Evolutionary conservation across 1,140 invertebrate species (phyloP), one percentile per base, ranked within the genome.

Genomic region (Ceratosolen fusciceps): DNA sequence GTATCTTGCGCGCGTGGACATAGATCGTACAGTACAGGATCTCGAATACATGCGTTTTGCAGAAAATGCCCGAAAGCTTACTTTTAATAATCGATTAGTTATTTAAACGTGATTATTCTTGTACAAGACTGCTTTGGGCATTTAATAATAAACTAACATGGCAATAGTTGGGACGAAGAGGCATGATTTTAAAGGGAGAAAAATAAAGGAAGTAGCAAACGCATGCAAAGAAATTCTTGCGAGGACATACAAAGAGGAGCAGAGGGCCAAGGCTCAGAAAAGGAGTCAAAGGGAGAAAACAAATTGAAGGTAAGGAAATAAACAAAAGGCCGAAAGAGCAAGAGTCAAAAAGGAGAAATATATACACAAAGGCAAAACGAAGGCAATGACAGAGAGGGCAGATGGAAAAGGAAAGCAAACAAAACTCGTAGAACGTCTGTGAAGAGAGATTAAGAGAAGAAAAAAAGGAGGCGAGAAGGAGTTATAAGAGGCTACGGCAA

Each of bases 271-370:
- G 39, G 60, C 9, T 21, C 26, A 79, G 49, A 67, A 62, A 43
- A 31, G 67, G 47, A 67, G 34, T 67, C 67, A 79, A 67, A 78
- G 68, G 67, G 62, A 74, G 71, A 79, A 79, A 79, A 79, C 49
- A 74, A 74, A 74, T 74, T 58, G 58, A 58, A 70, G 58, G 71
- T 74, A 74, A 74, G 58, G 72, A 74, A 79, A 73, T 79, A 79
- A 73, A 79, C 56, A 79, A 72, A 39, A 43, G 39, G 14, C 24
- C 9, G 29, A 67, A 73, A 47, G 70, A 79, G 77, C 67, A 79
- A 65, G 70, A 79, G 77, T 72, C 73, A 79, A 79, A 60, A 79
- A 73, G 70, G 56, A 71, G 31, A 73, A 72, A 52, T 67, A 77
- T 70, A 77, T 47, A 78, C 56, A 62, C 29, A 65, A 3, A 62